phyloP scores from a whole-genome alignment of 2,797 vertebrate genomes.

The Paramormyrops hopkinsi region DNA sequence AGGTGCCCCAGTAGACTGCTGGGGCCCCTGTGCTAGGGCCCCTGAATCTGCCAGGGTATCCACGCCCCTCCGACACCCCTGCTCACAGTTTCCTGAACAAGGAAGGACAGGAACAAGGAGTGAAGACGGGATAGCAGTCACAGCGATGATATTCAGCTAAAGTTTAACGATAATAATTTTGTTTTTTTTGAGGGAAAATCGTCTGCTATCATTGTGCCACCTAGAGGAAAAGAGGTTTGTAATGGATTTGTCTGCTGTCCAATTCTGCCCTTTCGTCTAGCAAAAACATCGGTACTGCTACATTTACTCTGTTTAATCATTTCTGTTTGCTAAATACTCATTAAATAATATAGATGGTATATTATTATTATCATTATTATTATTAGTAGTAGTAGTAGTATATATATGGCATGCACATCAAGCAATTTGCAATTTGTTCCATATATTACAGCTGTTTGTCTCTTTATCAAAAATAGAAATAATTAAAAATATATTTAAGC shows the following conservation, averaged over 20 bases:
- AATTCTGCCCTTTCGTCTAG: neutral
- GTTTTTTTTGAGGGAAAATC: neutral
- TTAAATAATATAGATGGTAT: neutral
- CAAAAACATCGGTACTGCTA: neutral
- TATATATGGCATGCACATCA: neutral
- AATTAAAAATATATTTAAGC: neutral
- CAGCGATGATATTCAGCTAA: neutral
- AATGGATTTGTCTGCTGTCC: neutral
- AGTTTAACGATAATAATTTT: neutral
- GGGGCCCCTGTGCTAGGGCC: no score
- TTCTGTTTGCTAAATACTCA: neutral
- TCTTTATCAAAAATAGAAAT: neutral
- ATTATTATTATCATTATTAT: neutral
- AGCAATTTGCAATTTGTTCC: neutral
- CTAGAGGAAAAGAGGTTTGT: neutral
- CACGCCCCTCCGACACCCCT: neutral
- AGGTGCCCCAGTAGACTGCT: neutral
- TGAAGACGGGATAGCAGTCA: neutral
- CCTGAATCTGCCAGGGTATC: neutral
- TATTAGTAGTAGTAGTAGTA: neutral
- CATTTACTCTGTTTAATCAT: neutral
- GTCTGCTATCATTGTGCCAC: neutral
- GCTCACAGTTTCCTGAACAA: neutral
- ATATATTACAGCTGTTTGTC: neutral
- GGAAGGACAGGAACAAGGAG: neutral